Conservation (phyloP, 2,888 invertebrate species). For the Amphipoea oculea region DNA sequence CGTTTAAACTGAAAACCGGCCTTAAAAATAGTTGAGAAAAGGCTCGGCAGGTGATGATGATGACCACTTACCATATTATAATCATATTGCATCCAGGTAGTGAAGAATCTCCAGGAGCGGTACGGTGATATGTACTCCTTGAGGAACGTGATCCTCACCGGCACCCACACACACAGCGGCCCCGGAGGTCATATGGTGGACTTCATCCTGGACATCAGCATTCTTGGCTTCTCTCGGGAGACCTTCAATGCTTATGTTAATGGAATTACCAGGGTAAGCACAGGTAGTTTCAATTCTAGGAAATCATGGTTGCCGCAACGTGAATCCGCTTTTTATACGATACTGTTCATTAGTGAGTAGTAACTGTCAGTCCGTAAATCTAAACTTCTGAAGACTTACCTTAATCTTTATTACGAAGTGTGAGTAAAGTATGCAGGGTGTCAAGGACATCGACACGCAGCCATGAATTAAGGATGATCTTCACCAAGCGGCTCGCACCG, state of each 20-base stretch:
- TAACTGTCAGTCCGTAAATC: background rate
- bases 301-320: background rate
- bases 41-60: background rate
- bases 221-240: conserved; percentile 92
- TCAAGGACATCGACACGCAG: too few relatives aligned
- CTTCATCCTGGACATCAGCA: conserved; percentile 96
- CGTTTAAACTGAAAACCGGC: too few relatives aligned
- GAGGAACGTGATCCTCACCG: conserved; percentile 96
- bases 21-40: too few relatives aligned
- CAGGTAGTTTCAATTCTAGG: background rate
- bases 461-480: too few relatives aligned
- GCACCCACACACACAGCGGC: conserved; percentile 97
- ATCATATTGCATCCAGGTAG: conserved; percentile 90
- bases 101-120: conserved; percentile 92
- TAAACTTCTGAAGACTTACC: background rate
- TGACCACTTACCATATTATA: background rate
- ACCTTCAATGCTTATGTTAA: conserved; percentile 85
- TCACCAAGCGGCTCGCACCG: too few relatives aligned
- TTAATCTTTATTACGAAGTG: background rate
- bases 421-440: too few relatives aligned
- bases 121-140: conserved; percentile 93
- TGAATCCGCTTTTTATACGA: background rate
- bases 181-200: conserved; percentile 97
- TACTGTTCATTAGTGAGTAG: background rate
- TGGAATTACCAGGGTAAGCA: conserved; percentile 85